Conservation (phyloP, 2,113 vertebrate species). For the Datnioides undecimradiatus region DNA sequence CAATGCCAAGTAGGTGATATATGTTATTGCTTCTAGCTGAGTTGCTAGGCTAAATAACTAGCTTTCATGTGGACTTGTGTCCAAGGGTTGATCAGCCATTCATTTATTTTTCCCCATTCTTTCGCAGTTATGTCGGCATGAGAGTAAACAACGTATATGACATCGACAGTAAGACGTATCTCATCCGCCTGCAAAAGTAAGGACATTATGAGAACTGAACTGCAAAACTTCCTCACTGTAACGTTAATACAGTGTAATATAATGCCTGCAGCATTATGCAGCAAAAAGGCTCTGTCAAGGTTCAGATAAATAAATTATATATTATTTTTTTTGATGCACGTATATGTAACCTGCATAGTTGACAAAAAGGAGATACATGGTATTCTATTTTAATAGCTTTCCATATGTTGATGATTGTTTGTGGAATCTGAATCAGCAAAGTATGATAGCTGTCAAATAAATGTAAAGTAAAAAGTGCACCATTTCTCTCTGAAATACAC, state of each 20-base stretch:
- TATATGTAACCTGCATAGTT: not conserved
- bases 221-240: constrained; percentile 6
- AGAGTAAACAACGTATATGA: constrained; percentile 97
- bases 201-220: constrained; percentile 42
- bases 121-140: constrained; percentile 93
- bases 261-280: not conserved
- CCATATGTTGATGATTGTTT: not conserved
- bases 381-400: not conserved
- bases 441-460: not conserved
- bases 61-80: constrained; percentile 4
- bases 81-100: constrained; percentile 9
- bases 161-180: constrained; percentile 97
- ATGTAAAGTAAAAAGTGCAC: not conserved
- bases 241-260: too few relatives aligned
- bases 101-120: constrained; percentile 2
- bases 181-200: constrained; percentile 98
- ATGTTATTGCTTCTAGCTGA: not conserved
- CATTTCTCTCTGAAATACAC: not conserved
- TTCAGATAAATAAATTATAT: not conserved
- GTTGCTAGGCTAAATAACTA: constrained; percentile 44
- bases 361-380: too few relatives aligned
- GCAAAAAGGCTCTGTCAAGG: not conserved
- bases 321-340: not conserved
- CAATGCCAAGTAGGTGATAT: constrained; percentile 84
- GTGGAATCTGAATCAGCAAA: not conserved